Evolutionary conservation across 2,113 vertebrate genomes (phyloP).

Genomic region (Ploceus nigricollis): DNA sequence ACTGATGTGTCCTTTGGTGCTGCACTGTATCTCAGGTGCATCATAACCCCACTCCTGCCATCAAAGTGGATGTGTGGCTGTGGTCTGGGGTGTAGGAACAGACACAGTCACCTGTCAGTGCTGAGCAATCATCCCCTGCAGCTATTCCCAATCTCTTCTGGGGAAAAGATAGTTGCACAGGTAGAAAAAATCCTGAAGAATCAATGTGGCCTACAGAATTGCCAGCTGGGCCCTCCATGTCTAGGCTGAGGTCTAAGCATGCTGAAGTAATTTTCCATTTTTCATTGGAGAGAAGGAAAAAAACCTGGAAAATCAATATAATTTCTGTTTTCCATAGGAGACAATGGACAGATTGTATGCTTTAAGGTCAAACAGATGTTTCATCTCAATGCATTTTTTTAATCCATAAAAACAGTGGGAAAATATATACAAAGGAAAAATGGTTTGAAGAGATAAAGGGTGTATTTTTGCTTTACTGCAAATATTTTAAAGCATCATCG

Average conservation of each 20-base stretch:
- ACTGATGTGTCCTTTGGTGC: background rate
- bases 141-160: background rate
- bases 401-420: background rate
- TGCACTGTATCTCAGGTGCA: background rate
- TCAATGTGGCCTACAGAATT: background rate
- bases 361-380: constrained; percentile 54
- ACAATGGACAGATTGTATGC: background rate
- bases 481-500: background rate
- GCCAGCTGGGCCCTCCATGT: background rate
- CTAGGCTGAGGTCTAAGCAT: background rate
- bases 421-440: background rate
- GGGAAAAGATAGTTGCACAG: background rate
- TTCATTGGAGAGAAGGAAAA: background rate
- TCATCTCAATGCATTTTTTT: background rate
- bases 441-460: background rate
- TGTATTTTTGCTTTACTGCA: constrained; percentile 19
- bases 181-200: background rate
- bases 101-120: background rate
- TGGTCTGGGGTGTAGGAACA: background rate
- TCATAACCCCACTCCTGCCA: background rate
- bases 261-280: constrained; percentile 31
- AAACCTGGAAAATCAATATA: constrained; percentile 24
- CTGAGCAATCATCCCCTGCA: background rate
- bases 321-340: constrained; percentile 21
- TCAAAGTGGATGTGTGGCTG: background rate